These are phyloP conservation scores for Melanophora roralis DNA, from an alignment of 2,888 invertebrate species.

Conservation along the genomic window DNA sequence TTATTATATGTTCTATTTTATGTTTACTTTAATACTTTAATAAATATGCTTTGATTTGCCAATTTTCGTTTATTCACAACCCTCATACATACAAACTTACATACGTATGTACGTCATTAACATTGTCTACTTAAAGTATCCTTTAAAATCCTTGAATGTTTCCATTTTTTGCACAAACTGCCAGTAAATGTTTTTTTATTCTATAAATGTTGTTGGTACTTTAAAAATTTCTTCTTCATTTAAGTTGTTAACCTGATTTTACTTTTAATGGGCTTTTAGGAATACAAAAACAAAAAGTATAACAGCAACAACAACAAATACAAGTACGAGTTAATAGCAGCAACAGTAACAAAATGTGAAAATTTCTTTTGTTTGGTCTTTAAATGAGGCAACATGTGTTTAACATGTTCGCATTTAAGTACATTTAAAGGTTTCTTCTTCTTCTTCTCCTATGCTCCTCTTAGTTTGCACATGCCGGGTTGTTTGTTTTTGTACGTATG, in stretches of 20 bases:
- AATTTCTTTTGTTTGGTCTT: conserved; percentile 33
- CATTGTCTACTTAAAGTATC: conserved; percentile 24
- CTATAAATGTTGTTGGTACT: neutral
- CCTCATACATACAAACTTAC: too few species aligned
- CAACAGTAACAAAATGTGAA: neutral
- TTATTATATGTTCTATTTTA: neutral
- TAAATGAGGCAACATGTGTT: conserved; percentile 70
- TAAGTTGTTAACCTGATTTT: conserved; percentile 59
- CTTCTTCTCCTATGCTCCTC: conserved; percentile 32
- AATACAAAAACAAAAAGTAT: conserved; percentile 10
- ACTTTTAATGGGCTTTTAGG: conserved; percentile 46
- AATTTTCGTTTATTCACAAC: conserved; percentile 32
- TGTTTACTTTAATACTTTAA: conserved; percentile 74
- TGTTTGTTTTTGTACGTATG: conserved; percentile 11
- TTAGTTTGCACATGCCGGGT: neutral
- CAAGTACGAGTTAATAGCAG: neutral
- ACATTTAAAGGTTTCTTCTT: conserved; percentile 47
- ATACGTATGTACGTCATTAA: conserved; percentile 23
- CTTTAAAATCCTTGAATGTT: conserved; percentile 48
- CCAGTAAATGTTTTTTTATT: neutral
- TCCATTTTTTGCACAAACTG: conserved; percentile 2
- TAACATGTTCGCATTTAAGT: conserved; percentile 65
- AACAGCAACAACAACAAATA: neutral
- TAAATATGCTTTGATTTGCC: conserved; percentile 74
- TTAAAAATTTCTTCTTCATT: conserved; percentile 33